Conservation (phyloP, 2,113 vertebrate species). For the Condylura cristata region DNA sequence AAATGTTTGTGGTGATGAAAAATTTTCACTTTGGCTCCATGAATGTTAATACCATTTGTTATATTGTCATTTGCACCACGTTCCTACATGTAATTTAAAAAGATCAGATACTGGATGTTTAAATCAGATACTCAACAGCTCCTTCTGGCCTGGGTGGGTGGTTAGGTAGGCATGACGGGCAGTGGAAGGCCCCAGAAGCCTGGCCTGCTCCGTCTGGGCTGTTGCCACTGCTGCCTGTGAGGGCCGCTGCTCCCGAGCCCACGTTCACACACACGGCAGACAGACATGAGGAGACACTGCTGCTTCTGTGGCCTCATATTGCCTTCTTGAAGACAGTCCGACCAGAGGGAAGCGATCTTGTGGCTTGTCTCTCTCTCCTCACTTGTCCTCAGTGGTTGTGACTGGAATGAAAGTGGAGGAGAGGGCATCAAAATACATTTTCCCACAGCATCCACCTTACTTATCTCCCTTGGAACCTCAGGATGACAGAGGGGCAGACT, state of each 20-base stretch:
- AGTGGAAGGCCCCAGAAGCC: not conserved
- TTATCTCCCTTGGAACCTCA: not conserved
- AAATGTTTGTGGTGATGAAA: slow-evolving; percentile 35
- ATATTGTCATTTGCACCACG: not conserved
- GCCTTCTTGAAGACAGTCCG: not conserved
- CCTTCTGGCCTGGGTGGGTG: not conserved
- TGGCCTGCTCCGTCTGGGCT: accelerated
- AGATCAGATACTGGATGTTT: not conserved
- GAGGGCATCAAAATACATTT: not conserved
- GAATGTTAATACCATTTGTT: slow-evolving; percentile 40
- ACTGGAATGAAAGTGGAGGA: not conserved
- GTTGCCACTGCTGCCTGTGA: not conserved
- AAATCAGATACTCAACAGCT: not conserved
- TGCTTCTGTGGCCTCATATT: not conserved
- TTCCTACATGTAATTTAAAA: slow-evolving; percentile 19
- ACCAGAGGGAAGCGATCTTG: not conserved
- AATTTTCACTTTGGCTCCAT: not conserved
- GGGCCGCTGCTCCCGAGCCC: no score
- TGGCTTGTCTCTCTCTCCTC: not conserved
- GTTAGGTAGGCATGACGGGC: not conserved
- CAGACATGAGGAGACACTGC: not conserved
- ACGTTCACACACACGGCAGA: accelerated
- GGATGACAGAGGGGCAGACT: not conserved
- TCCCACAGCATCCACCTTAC: not conserved
- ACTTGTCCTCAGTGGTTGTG: not conserved